phyloP scores from a whole-genome alignment of 2,888 invertebrate species.

The Heterodera filipjevi region DNA sequence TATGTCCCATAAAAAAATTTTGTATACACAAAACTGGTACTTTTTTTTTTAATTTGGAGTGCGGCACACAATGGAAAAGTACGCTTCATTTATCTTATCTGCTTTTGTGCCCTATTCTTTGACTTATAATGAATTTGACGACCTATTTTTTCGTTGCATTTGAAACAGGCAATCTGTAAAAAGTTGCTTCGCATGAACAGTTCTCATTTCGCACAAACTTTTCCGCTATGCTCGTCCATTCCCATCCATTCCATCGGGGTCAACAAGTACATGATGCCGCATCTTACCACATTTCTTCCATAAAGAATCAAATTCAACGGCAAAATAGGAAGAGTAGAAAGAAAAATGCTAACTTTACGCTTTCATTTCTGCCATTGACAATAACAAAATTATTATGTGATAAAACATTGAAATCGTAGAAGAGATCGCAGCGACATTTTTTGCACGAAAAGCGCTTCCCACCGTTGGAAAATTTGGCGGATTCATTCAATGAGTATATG shows the following conservation, averaged over 20 bases:
- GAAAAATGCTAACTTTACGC: background rate
- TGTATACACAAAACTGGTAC: conserved; percentile 31
- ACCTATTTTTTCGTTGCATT: conserved; percentile 50
- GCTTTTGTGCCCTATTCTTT: background rate
- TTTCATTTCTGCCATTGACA: background rate
- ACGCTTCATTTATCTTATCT: too few relatives aligned
- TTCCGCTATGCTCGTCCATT: conserved; percentile 27
- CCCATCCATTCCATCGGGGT: conserved; percentile 56
- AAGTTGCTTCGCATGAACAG: background rate
- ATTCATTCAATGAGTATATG: conserved; percentile 16
- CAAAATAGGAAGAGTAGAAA: background rate
- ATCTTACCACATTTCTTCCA: conserved; percentile 13
- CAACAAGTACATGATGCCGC: conserved; percentile 48
- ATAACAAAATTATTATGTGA: background rate
- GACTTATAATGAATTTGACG: conserved; percentile 26
- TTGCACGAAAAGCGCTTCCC: conserved; percentile 44
- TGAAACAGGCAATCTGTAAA: conserved; percentile 45
- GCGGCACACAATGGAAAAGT: too few relatives aligned
- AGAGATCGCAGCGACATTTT: conserved; percentile 46
- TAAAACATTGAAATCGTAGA: conserved; percentile 45
- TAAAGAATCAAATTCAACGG: background rate
- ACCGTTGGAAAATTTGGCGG: background rate
- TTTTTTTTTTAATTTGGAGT: too few relatives aligned
- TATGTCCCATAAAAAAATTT: conserved; percentile 38
- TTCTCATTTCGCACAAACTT: conserved; percentile 14